phyloP scores from a whole-genome alignment of 1,140 invertebrate genomes.

The Zophobas atratus region DNA sequence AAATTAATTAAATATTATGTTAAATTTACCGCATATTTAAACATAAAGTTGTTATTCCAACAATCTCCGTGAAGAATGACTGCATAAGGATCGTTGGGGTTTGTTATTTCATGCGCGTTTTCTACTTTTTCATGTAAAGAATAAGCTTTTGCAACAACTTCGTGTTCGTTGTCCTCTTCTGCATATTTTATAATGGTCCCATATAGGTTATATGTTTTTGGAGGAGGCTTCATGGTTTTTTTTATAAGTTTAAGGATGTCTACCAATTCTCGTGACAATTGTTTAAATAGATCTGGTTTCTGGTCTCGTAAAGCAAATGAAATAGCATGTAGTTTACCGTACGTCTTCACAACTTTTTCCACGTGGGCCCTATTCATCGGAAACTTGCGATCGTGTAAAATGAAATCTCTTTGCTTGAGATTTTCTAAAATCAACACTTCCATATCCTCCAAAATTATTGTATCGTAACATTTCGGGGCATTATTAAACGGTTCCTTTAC shows the following conservation, averaged over 20 bases:
- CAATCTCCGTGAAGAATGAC: slow-evolving; percentile 73
- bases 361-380: slow-evolving; percentile 68
- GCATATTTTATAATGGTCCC: not conserved
- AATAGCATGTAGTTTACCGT: slow-evolving; percentile 65
- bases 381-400: slow-evolving; percentile 64
- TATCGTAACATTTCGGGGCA: slow-evolving; percentile 16
- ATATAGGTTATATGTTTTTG: not conserved
- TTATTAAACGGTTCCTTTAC: slow-evolving; percentile 7
- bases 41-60: slow-evolving; percentile 72
- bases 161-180: not conserved
- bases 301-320: slow-evolving; percentile 69
- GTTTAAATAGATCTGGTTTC: slow-evolving; percentile 56
- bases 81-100: slow-evolving; percentile 61
- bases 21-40: slow-evolving; percentile 55
- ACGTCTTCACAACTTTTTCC: slow-evolving; percentile 66
- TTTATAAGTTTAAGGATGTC: slow-evolving; percentile 44
- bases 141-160: not conserved
- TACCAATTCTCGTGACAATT: slow-evolving; percentile 26
- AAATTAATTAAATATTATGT: not conserved
- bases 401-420: slow-evolving; percentile 65
- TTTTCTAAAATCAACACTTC: slow-evolving; percentile 72
- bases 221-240: not conserved
- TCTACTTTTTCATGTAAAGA: not conserved
- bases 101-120: not conserved
- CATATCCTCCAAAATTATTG: slow-evolving; percentile 62